Evolutionary conservation across 2,797 vertebrate genomes (phyloP), one percentile per base, ranked within the genome.

Genomic region (Spondyliosoma cantharus): DNA sequence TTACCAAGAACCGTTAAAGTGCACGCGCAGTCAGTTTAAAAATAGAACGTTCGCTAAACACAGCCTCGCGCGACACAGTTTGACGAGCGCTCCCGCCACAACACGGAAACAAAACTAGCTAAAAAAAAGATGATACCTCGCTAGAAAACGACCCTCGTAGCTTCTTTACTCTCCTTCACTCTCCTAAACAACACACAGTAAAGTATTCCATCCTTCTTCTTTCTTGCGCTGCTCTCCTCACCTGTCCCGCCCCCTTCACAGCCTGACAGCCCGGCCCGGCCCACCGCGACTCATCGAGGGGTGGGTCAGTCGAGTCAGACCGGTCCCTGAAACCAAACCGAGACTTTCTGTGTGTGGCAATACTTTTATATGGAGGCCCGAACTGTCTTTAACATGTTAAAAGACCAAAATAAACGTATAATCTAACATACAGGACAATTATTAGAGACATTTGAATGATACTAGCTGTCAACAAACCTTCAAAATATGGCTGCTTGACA

Each of bases 201-300:
- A n/a, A 1, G 0, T 8, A 64, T 4, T 29, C 3, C 75, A 62
- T 68, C 25, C 43, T 53, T 4, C 46, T 4, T 22, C 15, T 22
- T 4, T 4, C 37, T 81, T 80, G 20, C 65, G 59, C n/a, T 4
- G 1, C 15, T 58, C 49, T 56, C 65, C 65, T 67, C 61, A 88
- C 86, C 81, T 87, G 84, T 19, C 82, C 78, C 81, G 78, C 90
- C 86, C 83, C 76, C 37, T n/a, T 37, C 57, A 0, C 37, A 0
- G 27, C 0, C 48, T 14, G 22, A 11, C 75, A 32, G 76, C 14
- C 72, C 77, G 56, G 59, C 83, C 72, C 77, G 56, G 59, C 83
- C 73, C 71, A 68, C 58, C 19, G 7, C 6, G 1, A 8, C n/a
- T 25, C 24, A 2, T 11, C 37, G 2, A 2, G 49, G 49, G 60